Evolutionary conservation across 37 sponge, comb jelly and placozoan species (phyloP).

Genomic region (Amphimedon queenslandica): DNA sequence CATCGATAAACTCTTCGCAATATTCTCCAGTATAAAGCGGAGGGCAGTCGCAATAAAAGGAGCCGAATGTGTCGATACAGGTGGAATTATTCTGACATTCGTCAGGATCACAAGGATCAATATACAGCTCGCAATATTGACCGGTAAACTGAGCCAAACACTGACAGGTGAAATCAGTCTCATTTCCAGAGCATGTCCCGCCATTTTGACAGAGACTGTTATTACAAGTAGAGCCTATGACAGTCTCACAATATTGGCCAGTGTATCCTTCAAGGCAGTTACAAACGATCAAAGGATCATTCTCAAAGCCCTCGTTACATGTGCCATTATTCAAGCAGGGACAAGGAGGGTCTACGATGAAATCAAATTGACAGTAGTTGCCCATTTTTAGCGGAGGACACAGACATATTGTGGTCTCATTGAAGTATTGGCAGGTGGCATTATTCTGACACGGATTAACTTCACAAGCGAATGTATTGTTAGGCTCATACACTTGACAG

Average conservation of each 20-base stretch:
- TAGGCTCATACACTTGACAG: no score
- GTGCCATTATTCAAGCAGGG: slow-evolving; percentile 51
- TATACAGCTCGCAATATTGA: slow-evolving; percentile 7
- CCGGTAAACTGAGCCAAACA: slow-evolving; percentile 52
- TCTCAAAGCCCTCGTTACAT: neutral
- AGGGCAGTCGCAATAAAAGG: slow-evolving; percentile 14
- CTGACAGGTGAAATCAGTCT: slow-evolving; percentile 6
- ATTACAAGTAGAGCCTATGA: neutral
- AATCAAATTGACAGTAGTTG: neutral
- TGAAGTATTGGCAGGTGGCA: slow-evolving; percentile 19
- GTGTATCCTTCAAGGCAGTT: slow-evolving; percentile 31
- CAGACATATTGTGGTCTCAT: slow-evolving; percentile 9
- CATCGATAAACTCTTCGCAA: slow-evolving; percentile 29
- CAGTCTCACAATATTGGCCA: slow-evolving; percentile 24
- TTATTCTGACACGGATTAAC: slow-evolving; percentile 17
- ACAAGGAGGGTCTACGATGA: neutral
- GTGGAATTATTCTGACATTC: slow-evolving; percentile 35
- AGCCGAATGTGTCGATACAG: neutral
- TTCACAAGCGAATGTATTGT: no score
- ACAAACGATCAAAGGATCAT: slow-evolving; percentile 9
- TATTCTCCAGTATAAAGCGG: slow-evolving; percentile 23
- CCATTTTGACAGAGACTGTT: slow-evolving; percentile 34
- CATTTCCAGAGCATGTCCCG: slow-evolving; percentile 21
- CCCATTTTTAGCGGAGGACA: slow-evolving; percentile 18
- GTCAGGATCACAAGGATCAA: slow-evolving; percentile 27